A percentile compares a stretch with the other conserved stretches of the same genome.
Conservation (phyloP, 2,797 vertebrate species). For the Denticeps clupeoides region DNA sequence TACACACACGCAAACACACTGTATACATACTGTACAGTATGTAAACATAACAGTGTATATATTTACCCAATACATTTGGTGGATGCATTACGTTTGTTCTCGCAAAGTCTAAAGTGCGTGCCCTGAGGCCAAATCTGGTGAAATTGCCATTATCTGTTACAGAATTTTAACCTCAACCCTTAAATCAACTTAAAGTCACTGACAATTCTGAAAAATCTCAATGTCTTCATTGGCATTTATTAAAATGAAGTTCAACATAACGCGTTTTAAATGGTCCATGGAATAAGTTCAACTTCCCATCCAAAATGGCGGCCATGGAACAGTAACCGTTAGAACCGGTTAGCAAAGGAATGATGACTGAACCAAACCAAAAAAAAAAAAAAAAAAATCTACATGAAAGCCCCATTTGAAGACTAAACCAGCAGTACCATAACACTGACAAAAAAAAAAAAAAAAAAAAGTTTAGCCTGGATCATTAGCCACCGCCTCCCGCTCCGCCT, state of each 20-base stretch:
- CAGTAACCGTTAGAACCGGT: not conserved
- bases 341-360: too few relatives aligned
- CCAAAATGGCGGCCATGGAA: not conserved
- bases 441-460: not conserved
- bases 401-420: not conserved
- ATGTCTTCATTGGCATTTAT: not conserved
- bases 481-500: slow-evolving; percentile 21
- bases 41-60: slow-evolving; percentile 1
- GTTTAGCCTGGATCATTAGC: slow-evolving; percentile 23
- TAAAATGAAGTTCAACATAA: not conserved
- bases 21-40: slow-evolving; percentile 8
- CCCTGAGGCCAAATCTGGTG: slow-evolving; percentile 32
- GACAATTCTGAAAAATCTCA: not conserved
- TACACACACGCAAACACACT: slow-evolving; percentile 44
- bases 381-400: not conserved
- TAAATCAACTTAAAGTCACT: slow-evolving; percentile 13
- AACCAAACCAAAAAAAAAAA: too few relatives aligned
- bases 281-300: not conserved
- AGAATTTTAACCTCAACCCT: not conserved
- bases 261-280: not conserved
- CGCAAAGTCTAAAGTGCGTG: slow-evolving; percentile 38
- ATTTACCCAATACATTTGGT: slow-evolving; percentile 2
- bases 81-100: slow-evolving; percentile 24
- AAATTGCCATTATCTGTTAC: not conserved
- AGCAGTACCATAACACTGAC: too few relatives aligned